Percentiles rank a stretch among this genome's conserved stretches.
phyloP scores from a whole-genome alignment of 2,888 invertebrate genomes.

The Norana najaformis region DNA sequence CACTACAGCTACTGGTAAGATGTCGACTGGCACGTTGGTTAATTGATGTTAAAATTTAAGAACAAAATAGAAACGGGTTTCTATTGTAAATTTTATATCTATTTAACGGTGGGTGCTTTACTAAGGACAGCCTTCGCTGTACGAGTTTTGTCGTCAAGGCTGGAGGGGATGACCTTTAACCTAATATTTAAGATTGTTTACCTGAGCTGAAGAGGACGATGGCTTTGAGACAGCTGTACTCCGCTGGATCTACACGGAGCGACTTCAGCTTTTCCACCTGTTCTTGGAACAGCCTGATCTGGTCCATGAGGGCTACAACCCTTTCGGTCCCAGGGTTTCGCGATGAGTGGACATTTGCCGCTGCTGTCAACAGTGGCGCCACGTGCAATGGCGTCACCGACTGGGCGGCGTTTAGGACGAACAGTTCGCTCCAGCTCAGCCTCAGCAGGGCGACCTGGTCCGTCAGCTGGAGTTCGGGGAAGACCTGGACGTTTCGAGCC shows the following conservation, averaged over 20 bases:
- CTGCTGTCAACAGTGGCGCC: constrained; percentile 96
- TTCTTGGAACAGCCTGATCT: constrained; percentile 66
- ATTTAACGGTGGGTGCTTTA: too few relatives aligned
- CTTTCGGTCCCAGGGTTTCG: constrained; percentile 74
- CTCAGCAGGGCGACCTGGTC: constrained; percentile 92
- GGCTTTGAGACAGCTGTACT: constrained; percentile 98
- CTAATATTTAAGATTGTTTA: too few relatives aligned
- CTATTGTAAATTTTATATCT: too few relatives aligned
- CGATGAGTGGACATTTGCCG: constrained; percentile 72
- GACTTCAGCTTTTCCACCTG: constrained; percentile 97
- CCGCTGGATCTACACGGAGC: constrained; percentile 94
- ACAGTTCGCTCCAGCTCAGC: constrained; percentile 94
- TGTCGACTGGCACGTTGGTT: too few relatives aligned
- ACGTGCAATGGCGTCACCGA: constrained; percentile 87
- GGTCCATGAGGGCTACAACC: constrained; percentile 36
- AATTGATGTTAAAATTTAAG: too few relatives aligned
- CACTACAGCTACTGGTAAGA: too few relatives aligned
- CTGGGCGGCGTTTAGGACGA: constrained; percentile 95
- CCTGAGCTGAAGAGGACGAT: constrained; percentile 98
- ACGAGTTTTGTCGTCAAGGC: too few relatives aligned
- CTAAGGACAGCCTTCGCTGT: too few relatives aligned
- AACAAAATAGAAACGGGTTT: too few relatives aligned
- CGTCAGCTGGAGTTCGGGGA: constrained; percentile 85
- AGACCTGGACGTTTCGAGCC: constrained; percentile 96
- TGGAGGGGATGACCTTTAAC: too few relatives aligned